A percentile compares a stretch with the other conserved stretches of the same genome.
Evolutionary conservation across 2,113 vertebrate genomes (phyloP).

Genomic region (Macrotus californicus): DNA sequence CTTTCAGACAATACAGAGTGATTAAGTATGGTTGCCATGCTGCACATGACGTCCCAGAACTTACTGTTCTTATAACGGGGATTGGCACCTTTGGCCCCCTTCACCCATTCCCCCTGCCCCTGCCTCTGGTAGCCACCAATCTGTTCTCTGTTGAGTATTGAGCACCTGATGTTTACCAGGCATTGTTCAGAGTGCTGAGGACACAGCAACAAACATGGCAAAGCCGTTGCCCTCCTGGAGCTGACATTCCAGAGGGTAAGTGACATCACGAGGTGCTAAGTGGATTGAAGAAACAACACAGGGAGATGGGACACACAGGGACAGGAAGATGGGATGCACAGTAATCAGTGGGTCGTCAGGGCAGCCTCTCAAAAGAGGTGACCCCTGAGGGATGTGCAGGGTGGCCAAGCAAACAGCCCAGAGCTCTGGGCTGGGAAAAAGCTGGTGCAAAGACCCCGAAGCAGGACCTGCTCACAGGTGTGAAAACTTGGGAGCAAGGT

Average conservation of each 20-base stretch:
- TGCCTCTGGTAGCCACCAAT: neutral
- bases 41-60: neutral
- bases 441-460: neutral
- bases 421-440: neutral
- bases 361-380: neutral
- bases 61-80: neutral
- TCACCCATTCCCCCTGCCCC: neutral
- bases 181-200: neutral
- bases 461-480: neutral
- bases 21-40: neutral
- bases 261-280: neutral
- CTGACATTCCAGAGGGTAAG: neutral
- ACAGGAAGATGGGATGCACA: neutral
- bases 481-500: neutral
- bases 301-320: neutral
- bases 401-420: neutral
- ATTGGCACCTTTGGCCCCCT: neutral
- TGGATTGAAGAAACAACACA: neutral
- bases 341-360: fast-evolving
- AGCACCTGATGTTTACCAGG: neutral
- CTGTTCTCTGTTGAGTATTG: neutral
- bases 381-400: neutral
- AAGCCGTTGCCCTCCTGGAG: neutral
- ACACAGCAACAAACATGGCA: neutral
- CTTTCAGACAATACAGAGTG: neutral